Conservation (phyloP, 2,113 vertebrate species). For the Oreochromis tanganicae region DNA sequence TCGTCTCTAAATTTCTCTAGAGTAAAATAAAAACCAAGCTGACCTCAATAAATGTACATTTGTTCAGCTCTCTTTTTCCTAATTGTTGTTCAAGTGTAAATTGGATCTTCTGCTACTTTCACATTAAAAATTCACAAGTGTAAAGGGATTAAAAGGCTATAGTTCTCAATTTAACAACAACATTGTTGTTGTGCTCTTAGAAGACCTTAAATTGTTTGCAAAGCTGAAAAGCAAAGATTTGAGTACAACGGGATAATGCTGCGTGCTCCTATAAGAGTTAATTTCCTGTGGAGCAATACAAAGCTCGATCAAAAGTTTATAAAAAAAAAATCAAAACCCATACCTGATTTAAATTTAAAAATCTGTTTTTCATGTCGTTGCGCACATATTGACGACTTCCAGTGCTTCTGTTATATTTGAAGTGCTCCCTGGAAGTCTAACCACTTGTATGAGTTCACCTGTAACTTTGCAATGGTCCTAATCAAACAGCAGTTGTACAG, state of each 20-base stretch:
- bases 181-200: background rate
- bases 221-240: background rate
- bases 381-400: background rate
- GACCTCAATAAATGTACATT: constrained; percentile 29
- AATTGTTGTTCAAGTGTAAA: constrained; percentile 32
- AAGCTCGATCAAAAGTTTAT: background rate
- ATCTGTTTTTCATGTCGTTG: background rate
- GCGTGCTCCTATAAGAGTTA: background rate
- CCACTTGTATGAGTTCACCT: background rate
- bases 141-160: constrained; percentile 10
- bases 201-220: background rate
- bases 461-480: background rate
- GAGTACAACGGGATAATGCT: background rate
- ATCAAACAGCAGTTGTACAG: background rate
- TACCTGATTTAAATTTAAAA: background rate
- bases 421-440: background rate
- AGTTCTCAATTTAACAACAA: constrained; percentile 2
- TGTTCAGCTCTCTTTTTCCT: constrained; percentile 9
- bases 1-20: background rate
- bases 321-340: background rate
- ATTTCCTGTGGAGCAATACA: background rate
- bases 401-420: background rate
- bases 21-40: constrained; percentile 4
- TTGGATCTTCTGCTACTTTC: background rate
- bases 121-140: constrained; percentile 30